Percentiles rank a stretch among this genome's conserved stretches.
These are phyloP conservation scores for Azemiops feae DNA, from an alignment of 2,113 vertebrate genomes.

Conservation along the genomic window DNA sequence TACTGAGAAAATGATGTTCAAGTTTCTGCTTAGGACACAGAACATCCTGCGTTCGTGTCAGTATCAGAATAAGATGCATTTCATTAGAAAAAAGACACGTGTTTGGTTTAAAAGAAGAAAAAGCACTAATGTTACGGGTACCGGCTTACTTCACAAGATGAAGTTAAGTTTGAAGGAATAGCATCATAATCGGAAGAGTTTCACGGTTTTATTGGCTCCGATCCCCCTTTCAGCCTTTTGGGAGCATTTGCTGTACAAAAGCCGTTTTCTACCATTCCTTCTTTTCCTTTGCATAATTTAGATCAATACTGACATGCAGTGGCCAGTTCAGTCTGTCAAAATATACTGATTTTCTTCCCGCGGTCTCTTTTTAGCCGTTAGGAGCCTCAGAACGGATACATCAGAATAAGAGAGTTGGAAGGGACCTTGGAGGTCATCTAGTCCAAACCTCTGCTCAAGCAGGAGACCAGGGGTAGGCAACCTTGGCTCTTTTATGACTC, in stretches of 20 bases:
- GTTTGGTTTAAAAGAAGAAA: neutral
- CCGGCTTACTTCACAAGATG: neutral
- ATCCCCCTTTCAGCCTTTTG: accelerated
- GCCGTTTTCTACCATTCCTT: neutral
- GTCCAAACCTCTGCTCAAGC: neutral
- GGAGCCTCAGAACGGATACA: too few relatives aligned
- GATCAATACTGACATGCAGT: conserved; percentile 70
- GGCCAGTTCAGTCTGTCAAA: conserved; percentile 39
- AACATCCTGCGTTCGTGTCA: neutral
- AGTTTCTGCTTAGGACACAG: neutral
- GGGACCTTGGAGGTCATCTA: neutral
- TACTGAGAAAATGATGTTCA: neutral
- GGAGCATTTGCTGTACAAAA: neutral
- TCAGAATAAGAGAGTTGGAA: neutral
- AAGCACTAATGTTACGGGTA: accelerated
- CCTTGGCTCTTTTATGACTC: too few relatives aligned
- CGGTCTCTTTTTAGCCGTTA: neutral
- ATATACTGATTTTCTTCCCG: neutral
- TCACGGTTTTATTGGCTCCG: neutral
- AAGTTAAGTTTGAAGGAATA: neutral
- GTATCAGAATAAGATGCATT: neutral
- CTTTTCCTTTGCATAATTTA: conserved; percentile 18
- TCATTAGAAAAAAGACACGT: neutral
- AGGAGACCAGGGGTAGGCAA: too few relatives aligned
- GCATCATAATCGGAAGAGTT: accelerated